Evolutionary conservation across 2,797 vertebrate species (phyloP).

Genomic region (Simalia tracyae): DNA sequence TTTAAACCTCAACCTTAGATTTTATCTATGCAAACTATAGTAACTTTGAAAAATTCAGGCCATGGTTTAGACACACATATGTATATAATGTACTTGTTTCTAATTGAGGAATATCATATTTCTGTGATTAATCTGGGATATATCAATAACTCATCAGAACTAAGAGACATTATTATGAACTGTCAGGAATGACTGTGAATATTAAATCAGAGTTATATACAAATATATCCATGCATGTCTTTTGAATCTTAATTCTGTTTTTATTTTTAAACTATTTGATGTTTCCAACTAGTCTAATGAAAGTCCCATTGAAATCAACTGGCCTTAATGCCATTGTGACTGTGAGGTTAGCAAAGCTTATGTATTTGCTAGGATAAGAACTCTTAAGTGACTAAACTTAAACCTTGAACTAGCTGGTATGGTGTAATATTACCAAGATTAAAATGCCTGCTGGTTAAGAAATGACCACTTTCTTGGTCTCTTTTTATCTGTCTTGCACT

Average conservation of each 20-base stretch:
- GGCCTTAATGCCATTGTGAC: not conserved
- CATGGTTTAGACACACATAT: not conserved
- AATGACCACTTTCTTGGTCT: not conserved
- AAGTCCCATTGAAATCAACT: not conserved
- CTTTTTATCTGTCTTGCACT: not conserved
- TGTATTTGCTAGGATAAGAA: not conserved
- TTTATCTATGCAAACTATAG: not conserved
- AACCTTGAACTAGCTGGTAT: not conserved
- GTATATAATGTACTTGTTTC: not conserved
- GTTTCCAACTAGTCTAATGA: not conserved
- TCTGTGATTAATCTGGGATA: not conserved
- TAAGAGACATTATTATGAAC: not conserved
- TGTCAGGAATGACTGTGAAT: not conserved
- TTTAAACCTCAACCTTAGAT: not conserved
- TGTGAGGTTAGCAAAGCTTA: not conserved
- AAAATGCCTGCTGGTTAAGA: not conserved
- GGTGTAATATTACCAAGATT: not conserved
- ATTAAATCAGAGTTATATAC: not conserved
- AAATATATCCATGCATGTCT: not conserved
- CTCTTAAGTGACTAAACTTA: not conserved
- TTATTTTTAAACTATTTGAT: not conserved
- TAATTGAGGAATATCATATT: not conserved
- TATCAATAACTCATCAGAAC: not conserved
- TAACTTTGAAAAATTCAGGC: not conserved
- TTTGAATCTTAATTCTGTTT: not conserved